Evolutionary conservation across 2,113 vertebrate species (phyloP).

Genomic region (Orientallactaga bullata): DNA sequence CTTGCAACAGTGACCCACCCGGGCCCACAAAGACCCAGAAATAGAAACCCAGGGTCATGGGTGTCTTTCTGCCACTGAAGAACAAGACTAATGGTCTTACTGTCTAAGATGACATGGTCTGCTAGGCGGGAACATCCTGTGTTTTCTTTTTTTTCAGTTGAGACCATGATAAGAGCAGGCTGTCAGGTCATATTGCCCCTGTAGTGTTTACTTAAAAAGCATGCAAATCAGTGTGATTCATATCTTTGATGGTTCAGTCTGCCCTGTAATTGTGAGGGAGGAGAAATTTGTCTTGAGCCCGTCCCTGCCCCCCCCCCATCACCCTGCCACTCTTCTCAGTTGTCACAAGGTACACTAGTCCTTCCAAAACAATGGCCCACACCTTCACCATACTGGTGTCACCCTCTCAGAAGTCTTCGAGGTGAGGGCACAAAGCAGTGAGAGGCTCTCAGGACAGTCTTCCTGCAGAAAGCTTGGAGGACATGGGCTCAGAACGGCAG

Average conservation of each 20-base stretch:
- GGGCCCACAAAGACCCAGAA: neutral
- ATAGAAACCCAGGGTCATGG: neutral
- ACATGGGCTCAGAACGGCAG: neutral
- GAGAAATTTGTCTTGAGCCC: conserved; percentile 51
- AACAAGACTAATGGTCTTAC: neutral
- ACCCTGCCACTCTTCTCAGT: neutral
- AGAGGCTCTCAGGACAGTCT: neutral
- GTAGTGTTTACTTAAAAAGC: conserved; percentile 69
- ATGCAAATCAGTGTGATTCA: conserved; percentile 51
- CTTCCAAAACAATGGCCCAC: neutral
- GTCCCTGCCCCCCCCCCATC: neutral
- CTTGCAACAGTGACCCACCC: neutral
- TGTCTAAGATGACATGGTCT: conserved; percentile 31
- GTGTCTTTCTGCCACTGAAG: neutral
- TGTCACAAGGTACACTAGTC: neutral
- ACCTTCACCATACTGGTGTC: neutral
- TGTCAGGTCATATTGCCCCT: conserved; percentile 60
- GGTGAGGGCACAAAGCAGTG: neutral
- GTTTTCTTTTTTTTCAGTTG: conserved; percentile 16
- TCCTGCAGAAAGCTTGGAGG: accelerated
- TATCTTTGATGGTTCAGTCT: conserved; percentile 60
- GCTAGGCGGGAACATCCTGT: neutral
- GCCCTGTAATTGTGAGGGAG: conserved; percentile 43
- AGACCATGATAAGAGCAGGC: conserved; percentile 46
- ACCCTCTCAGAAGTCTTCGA: neutral